Evolutionary conservation across 1,140 invertebrate genomes (phyloP).

Genomic region (Hylyphantes graminicola): DNA sequence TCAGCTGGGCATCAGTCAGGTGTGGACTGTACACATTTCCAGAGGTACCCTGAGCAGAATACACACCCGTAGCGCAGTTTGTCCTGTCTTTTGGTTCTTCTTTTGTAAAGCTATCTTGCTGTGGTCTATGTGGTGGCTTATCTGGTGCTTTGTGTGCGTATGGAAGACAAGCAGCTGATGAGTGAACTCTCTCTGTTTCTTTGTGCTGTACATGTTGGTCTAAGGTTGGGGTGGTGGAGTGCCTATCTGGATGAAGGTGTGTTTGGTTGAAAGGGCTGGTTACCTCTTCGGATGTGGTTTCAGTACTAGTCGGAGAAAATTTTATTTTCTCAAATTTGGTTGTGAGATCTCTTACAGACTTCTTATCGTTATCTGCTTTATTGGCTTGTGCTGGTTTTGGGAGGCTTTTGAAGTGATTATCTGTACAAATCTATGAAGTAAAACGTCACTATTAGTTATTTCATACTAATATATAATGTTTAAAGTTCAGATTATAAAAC

Average conservation of each 20-base stretch:
- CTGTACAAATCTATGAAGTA: constrained; percentile 10
- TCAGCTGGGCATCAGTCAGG: constrained; percentile 52
- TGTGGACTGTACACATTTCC: constrained; percentile 39
- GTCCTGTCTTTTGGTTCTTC: constrained; percentile 23
- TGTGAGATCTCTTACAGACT: constrained; percentile 81
- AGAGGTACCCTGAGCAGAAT: constrained; percentile 17
- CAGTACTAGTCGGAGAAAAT: not conserved
- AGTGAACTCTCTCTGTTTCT: not conserved
- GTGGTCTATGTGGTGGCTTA: not conserved
- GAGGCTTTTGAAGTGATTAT: constrained; percentile 8
- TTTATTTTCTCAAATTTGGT: constrained; percentile 81
- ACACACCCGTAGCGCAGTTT: not conserved
- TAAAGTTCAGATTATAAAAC: too few relatives aligned
- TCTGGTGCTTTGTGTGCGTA: not conserved
- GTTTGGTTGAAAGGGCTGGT: not conserved
- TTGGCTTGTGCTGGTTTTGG: not conserved
- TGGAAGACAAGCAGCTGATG: not conserved
- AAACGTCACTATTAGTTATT: not conserved
- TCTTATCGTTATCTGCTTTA: constrained; percentile 28
- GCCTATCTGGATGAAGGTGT: not conserved
- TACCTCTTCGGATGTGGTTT: constrained; percentile 1
- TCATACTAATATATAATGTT: not conserved
- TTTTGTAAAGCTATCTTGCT: not conserved
- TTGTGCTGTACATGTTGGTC: not conserved
- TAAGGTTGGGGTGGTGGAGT: not conserved